phyloP scores from a whole-genome alignment of 2,113 vertebrate genomes.

The Anguilla japonica region DNA sequence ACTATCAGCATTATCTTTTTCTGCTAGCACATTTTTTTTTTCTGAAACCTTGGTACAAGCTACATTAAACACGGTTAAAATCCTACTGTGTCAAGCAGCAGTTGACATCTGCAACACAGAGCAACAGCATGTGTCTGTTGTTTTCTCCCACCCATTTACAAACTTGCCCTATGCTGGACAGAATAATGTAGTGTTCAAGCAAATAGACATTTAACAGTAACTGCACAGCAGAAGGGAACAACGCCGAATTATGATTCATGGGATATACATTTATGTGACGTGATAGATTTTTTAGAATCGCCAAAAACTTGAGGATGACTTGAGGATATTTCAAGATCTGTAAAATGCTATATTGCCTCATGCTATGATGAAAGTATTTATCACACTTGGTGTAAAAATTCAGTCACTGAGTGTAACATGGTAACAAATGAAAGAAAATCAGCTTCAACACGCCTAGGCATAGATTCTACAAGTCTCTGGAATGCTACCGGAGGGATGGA shows the following conservation, averaged over 20 bases:
- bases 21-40: slow-evolving; percentile 17
- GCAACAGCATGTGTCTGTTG: neutral
- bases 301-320: neutral
- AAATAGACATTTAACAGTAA: neutral
- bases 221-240: no score
- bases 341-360: neutral
- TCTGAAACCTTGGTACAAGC: slow-evolving; percentile 14
- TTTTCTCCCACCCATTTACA: neutral
- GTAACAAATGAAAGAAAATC: no score
- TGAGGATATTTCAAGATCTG: neutral
- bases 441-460: no score
- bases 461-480: no score
- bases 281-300: neutral
- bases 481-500: no score
- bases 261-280: neutral
- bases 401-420: neutral
- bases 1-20: slow-evolving; percentile 55
- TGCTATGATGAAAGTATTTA: neutral
- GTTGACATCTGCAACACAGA: slow-evolving; percentile 1
- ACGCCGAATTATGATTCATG: neutral
- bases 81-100: neutral
- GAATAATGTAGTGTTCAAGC: neutral
- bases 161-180: neutral
- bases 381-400: neutral
- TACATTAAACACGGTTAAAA: slow-evolving; percentile 42